Base-by-base conservation (phyloP, 2,113 vertebrate genomes). In the Elaphurus davidianus region DNA sequence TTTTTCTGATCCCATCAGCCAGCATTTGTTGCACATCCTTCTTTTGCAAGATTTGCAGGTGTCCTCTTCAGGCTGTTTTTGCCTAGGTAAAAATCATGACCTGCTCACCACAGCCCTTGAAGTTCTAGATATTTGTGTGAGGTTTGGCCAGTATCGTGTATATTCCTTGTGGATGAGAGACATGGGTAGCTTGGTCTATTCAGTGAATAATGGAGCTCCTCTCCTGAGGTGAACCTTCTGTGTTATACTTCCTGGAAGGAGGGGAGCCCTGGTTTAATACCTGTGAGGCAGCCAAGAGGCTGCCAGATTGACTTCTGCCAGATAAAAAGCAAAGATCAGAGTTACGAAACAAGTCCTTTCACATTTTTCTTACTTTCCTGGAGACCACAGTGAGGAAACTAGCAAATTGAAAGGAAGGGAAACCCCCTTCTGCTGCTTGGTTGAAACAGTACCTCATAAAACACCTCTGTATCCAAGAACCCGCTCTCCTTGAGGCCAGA, bases 331-430 rank as follows among this genome's bases (percentile, higher is more conserved):
- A 97, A 98, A 87, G 98, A 97, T 88, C 62, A 97, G 97, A 96
- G 96, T 87, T 81, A 95, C 95, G 64, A 67, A 97, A 98, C 98
- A 93, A 98, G 97, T 98, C 98, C 7, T 1, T 97, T 97, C 84
- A n/a, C 97, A 98, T 99, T 98, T 90, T 96, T 97, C 95, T 92
- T 94, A 87, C 81, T 93, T 96, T 92, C 81, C 57, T 84, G 96
- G 98, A 97, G 67, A 98, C 86, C 91, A 90, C 43, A 97, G 97
- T 62, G 96, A 98, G 98, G 98, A 98, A 99, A 96, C 90, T 96
- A 16, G 62, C 97, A 55, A 88, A 92, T 28, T 93, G 95, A 78
- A 89, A 89, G 93, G 90, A 86, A 93, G 96, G 97, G 98, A 96
- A 98, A 96, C 79, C 96, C 90, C 89, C 52, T 67, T 98, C 74